Base-by-base conservation (phyloP, 1,140 invertebrate species). In the Trissolcus basalis region DNA sequence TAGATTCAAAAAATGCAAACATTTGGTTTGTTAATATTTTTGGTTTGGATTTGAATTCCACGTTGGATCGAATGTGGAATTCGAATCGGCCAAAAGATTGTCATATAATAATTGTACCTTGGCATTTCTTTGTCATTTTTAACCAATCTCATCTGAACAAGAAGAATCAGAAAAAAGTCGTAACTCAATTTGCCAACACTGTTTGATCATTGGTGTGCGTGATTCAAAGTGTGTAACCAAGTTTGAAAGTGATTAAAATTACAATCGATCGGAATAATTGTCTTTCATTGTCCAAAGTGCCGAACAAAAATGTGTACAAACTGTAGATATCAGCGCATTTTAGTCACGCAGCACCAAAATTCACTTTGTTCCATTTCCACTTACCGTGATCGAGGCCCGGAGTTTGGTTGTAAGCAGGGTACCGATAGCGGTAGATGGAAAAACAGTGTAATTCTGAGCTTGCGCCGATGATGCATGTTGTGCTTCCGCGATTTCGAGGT, bases 401-500 rank as follows among this genome's bases (percentile, higher is more conserved):
- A 61, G 15, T 11, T 16, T 56, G 1, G 16, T 55, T 36, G 19
- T 47, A 60, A 65, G 41, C 13, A 68, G 59, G 68, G 56, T 61
- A 50, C 76, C 68, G 76, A 78, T 77, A 53, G 70, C 77, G 73
- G 74, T 70, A 59, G 49, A 78, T 79, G 74, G 77, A 77, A 65
- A 77, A 69, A 77, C 67, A 76, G 61, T 81, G 75, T 75, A 69
- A 78, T 75, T 87, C 77, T 83, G 79, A 89, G 87, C 87, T 88
- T 89, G 87, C 86, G 87, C 87, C 87, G 87, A 88, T 87, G 87
- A 88, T 89, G 87, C 86, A 87, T 88, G 87, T 87, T 88, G 84
- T 88, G 87, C 87, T 88, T 88, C 83, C 82, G 82, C 84, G 84
- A 86, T 80, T 82, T 82, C 74, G 85, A 86, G 86, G 86, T 87